Percentiles rank a stretch among this genome's conserved stretches.
phyloP scores from a whole-genome alignment of 2,888 invertebrate genomes.

The Aromia moschata region DNA sequence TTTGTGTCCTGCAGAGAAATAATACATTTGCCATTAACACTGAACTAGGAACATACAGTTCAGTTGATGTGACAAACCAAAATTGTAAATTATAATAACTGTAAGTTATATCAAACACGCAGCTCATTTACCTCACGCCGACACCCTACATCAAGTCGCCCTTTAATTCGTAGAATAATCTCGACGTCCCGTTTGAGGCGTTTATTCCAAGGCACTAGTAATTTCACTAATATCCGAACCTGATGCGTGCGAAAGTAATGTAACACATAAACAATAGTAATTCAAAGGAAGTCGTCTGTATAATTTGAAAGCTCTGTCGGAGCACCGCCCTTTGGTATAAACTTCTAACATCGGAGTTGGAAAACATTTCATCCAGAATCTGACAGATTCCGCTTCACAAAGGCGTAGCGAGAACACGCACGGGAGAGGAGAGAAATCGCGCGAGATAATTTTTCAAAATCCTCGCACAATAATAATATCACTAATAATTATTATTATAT shows the following conservation, averaged over 20 bases:
- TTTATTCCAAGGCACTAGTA: not conserved
- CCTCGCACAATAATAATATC: not conserved
- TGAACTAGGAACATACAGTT: too few relatives aligned
- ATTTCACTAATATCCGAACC: conserved; percentile 1
- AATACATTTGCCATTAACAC: too few relatives aligned
- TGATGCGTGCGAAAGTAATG: conserved; percentile 28
- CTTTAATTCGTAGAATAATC: not conserved
- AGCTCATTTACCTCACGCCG: too few relatives aligned
- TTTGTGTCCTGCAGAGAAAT: too few relatives aligned
- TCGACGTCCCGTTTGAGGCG: not conserved
- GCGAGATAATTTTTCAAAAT: conserved; percentile 22
- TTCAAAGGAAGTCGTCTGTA: conserved; percentile 43
- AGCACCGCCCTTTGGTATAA: conserved; percentile 24
- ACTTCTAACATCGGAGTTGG: conserved; percentile 25
- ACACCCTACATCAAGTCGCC: not conserved
- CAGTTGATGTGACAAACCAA: too few relatives aligned
- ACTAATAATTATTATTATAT: conserved; percentile 1
- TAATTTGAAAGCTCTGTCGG: conserved; percentile 37
- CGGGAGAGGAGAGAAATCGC: not conserved
- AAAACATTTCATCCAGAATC: conserved; percentile 40
- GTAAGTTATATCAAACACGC: too few relatives aligned
- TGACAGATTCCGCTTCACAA: conserved; percentile 37
- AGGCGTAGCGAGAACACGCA: conserved; percentile 19
- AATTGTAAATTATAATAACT: too few relatives aligned
- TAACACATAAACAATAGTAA: conserved; percentile 38